These are phyloP conservation scores for Cephus nigrinus DNA, from an alignment of 2,888 invertebrate genomes.

Conservation along the genomic window DNA sequence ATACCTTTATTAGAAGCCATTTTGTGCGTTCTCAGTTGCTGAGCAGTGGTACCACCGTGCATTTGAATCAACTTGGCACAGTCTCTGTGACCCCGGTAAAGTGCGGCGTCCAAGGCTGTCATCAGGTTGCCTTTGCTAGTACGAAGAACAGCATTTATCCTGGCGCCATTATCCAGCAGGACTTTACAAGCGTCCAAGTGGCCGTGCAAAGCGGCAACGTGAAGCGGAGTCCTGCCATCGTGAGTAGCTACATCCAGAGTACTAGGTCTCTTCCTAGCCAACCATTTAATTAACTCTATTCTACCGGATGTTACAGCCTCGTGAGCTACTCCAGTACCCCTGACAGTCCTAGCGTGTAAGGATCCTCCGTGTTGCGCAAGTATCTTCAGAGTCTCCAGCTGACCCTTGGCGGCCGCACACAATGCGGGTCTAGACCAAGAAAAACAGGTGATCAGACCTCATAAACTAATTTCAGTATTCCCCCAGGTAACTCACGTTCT, in stretches of 20 bases:
- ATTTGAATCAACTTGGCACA: conserved; percentile 93
- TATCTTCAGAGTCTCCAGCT: conserved; percentile 86
- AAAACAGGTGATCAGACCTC: neutral
- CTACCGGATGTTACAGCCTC: conserved; percentile 95
- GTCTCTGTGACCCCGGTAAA: conserved; percentile 86
- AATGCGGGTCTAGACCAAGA: conserved; percentile 78
- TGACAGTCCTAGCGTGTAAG: conserved; percentile 90
- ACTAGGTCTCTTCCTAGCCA: conserved; percentile 84
- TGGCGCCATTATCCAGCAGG: conserved; percentile 84
- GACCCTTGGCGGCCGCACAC: conserved; percentile 96
- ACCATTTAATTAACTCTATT: conserved; percentile 88
- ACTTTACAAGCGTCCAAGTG: conserved; percentile 93
- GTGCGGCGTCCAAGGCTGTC: conserved; percentile 92
- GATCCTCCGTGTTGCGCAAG: conserved; percentile 83
- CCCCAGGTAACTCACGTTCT: conserved; percentile 73
- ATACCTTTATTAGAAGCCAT: conserved; percentile 52
- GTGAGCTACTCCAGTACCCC: conserved; percentile 95
- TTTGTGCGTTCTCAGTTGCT: conserved; percentile 48
- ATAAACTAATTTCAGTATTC: neutral
- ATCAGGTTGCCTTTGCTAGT: conserved; percentile 86
- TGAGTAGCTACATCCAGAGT: conserved; percentile 90
- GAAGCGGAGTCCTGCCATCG: conserved; percentile 92
- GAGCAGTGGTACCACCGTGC: conserved; percentile 87
- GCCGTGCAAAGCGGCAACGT: conserved; percentile 94
- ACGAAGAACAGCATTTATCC: conserved; percentile 85